A percentile compares a stretch with the other conserved stretches of the same genome.
phyloP scores from a whole-genome alignment of 2,797 vertebrate species.

The Clarias platycephalus region DNA sequence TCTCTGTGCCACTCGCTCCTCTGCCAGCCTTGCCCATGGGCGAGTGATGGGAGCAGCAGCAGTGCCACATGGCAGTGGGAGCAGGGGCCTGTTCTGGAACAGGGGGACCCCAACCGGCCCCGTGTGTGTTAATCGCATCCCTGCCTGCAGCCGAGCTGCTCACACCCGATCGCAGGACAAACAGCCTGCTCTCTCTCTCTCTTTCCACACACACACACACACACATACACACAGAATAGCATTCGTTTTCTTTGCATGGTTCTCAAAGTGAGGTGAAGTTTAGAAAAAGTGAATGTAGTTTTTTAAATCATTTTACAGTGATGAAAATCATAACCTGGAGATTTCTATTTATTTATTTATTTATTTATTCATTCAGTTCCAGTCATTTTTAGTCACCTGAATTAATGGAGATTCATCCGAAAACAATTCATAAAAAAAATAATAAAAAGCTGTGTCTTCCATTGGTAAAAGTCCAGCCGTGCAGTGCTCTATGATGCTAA shows the following conservation, averaged over 20 bases:
- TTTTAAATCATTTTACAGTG: no score
- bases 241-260: not conserved
- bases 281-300: not conserved
- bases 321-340: not conserved
- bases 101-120: constrained; percentile 74
- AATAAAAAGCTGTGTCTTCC: no score
- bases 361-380: not conserved
- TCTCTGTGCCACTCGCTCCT: constrained; percentile 59
- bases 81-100: constrained; percentile 73
- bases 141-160: constrained; percentile 80
- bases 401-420: not conserved
- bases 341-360: not conserved
- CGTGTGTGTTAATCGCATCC: constrained; percentile 81
- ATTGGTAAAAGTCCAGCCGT: not conserved
- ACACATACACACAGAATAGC: not conserved
- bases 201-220: not conserved
- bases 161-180: constrained; percentile 71
- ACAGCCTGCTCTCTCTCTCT: constrained; percentile 48
- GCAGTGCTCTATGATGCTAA: no score
- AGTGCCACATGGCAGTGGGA: constrained; percentile 73
- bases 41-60: constrained; percentile 69
- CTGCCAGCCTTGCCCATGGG: constrained; percentile 72
- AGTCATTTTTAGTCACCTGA: not conserved
- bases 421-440: not conserved
- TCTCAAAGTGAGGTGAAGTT: not conserved